Percentiles rank a stretch among this genome's conserved stretches.
These are phyloP conservation scores for Alosa alosa DNA, from an alignment of 2,113 vertebrate genomes.

Conservation along the genomic window DNA sequence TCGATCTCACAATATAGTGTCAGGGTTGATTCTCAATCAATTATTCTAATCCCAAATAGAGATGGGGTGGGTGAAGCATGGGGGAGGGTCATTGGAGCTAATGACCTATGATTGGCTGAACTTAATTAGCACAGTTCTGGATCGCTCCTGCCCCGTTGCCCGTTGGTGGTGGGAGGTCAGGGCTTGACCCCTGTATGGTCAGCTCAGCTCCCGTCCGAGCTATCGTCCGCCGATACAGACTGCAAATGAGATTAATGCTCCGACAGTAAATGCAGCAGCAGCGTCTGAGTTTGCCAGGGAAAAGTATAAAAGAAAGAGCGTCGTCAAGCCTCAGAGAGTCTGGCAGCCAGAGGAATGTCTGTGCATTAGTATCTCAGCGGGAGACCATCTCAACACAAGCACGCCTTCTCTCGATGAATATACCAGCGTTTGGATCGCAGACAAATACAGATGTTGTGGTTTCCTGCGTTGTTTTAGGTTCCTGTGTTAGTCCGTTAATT, in stretches of 20 bases:
- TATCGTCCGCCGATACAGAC: background rate
- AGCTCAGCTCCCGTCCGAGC: background rate
- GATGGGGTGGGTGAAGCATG: background rate
- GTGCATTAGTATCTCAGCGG: background rate
- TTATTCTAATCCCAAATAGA: conserved; percentile 39
- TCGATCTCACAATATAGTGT: conserved; percentile 26
- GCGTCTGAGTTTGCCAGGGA: background rate
- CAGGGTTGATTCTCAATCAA: conserved; percentile 44
- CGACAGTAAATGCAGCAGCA: background rate
- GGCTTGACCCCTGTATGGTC: background rate
- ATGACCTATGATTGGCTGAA: conserved; percentile 34
- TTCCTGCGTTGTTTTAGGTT: background rate
- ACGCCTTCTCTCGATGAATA: background rate
- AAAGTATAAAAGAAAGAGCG: background rate
- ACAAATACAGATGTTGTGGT: background rate
- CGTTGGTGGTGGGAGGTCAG: background rate
- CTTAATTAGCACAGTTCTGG: conserved; percentile 31
- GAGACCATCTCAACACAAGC: background rate
- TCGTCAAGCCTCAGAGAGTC: background rate
- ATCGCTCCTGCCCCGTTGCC: conserved; percentile 20
- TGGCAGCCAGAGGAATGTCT: background rate
- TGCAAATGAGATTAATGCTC: background rate
- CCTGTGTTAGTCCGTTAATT: background rate
- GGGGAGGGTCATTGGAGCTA: conserved; percentile 22
- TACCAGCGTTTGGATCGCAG: background rate